Evolutionary conservation across 2,797 vertebrate species (phyloP), one percentile per base, ranked within the genome.

Genomic region (Nyctibius grandis): DNA sequence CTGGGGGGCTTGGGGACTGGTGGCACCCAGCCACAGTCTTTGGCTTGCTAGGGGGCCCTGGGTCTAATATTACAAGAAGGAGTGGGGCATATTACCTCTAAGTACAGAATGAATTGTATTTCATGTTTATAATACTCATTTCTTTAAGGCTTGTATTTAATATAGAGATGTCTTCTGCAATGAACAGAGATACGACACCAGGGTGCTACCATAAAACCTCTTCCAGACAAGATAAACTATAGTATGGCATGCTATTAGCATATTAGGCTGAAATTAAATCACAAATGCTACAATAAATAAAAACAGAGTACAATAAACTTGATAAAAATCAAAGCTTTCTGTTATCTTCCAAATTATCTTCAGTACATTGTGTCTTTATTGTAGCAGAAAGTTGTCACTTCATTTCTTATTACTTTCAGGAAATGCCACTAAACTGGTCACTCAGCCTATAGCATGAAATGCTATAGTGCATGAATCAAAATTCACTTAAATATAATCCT

Each of bases 1-100:
- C 12, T 8, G 26, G 12, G 6, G 15, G 3, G 1, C 13, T 42
- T 57, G 28, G 47, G 29, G 11, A 31, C 9, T 3, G 3, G n/a
- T 65, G 56, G 31, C 16, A 61, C 15, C 31, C 9, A 4, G 31
- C 10, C 4, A 2, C 33, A 38, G 22, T 25, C 20, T 74, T 81
- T 61, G 17, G 12, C 23, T 53, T 60, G 5, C 31, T 5, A 19
- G 33, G 13, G 6, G 2, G 1, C 18, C 14, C 34, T 47, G 44
- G 34, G 21, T 9, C 17, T 77, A 36, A 8, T n/a, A 34, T n/a
- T 59, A 34, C 5, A 33, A 50, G 9, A 33, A 50, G 9, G 8
- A 83, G 21, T 33, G 5, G 31, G 25, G 9, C 9, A 20, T 17
- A 21, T 51, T 68, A 34, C 12, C 33, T 33, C 11, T 40, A 65